Evolutionary conservation across 1,140 invertebrate genomes (phyloP).

Genomic region (Cherax quadricarinatus): DNA sequence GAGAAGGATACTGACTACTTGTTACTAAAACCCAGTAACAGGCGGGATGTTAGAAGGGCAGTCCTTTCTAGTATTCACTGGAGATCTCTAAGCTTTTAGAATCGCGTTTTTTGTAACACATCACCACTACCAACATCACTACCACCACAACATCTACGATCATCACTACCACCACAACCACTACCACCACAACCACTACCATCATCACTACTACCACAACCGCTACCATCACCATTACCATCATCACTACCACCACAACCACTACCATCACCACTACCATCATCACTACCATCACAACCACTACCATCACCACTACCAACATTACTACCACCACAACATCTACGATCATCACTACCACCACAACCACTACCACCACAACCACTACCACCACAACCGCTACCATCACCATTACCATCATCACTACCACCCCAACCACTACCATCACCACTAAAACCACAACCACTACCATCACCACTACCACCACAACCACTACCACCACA

Average conservation of each 20-base stretch:
- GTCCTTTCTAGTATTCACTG: no score
- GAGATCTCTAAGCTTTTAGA: no score
- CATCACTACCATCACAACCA: not conserved
- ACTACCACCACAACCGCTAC: not conserved
- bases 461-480: not conserved
- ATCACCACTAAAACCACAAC: not conserved
- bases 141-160: not conserved
- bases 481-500: no score
- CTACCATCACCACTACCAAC: not conserved
- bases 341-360: not conserved
- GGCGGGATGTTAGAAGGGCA: no score
- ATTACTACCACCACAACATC: no score
- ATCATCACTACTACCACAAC: not conserved
- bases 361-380: not conserved
- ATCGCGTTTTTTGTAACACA: no score
- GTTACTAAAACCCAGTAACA: no score
- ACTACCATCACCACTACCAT: not conserved
- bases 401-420: no score
- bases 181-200: not conserved
- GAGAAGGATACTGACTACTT: no score
- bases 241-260: not conserved
- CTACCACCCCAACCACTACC: not conserved
- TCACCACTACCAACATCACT: not conserved
- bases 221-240: not conserved
- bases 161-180: no score